Evolutionary conservation across 2,888 invertebrate genomes (phyloP).

Genomic region (Drosophila borealis): DNA sequence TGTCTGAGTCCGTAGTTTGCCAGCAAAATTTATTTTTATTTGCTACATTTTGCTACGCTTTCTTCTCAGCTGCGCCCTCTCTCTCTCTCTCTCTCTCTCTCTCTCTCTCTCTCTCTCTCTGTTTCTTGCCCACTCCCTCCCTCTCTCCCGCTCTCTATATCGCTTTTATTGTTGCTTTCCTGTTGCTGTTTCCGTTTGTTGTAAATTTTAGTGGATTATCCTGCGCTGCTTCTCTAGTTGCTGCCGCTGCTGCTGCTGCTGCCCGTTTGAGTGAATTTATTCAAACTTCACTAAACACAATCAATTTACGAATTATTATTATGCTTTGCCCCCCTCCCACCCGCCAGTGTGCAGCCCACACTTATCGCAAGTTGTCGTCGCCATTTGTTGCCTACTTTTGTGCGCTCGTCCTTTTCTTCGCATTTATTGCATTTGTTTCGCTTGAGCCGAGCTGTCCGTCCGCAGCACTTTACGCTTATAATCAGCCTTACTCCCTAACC

Average conservation of each 20-base stretch:
- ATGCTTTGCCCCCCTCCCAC: slow-evolving; percentile 42
- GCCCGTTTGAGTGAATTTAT: slow-evolving; percentile 72
- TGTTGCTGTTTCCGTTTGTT: slow-evolving; percentile 81
- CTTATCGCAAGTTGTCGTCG: slow-evolving; percentile 60
- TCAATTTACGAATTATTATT: slow-evolving; percentile 82
- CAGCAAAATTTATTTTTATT: slow-evolving; percentile 77
- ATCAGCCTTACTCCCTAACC: slow-evolving; percentile 52
- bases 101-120: neutral
- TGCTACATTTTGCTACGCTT: slow-evolving; percentile 66
- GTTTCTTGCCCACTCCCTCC: neutral
- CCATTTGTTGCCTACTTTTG: slow-evolving; percentile 71
- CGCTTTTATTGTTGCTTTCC: slow-evolving; percentile 69
- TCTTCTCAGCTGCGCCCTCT: neutral
- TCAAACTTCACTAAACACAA: slow-evolving; percentile 82
- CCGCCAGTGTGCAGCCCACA: neutral
- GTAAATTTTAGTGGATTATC: slow-evolving; percentile 82
- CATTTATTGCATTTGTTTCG: slow-evolving; percentile 81
- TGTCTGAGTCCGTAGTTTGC: slow-evolving; percentile 15
- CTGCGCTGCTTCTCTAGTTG: slow-evolving; percentile 57
- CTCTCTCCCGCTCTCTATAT: slow-evolving; percentile 1
- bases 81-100: neutral
- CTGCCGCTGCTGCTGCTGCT: slow-evolving; percentile 11
- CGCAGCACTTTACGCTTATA: slow-evolving; percentile 73
- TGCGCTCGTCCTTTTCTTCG: slow-evolving; percentile 54
- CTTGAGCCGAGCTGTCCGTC: slow-evolving; percentile 50